phyloP scores from a whole-genome alignment of 2,888 invertebrate species.

The Drosophila leonis region DNA sequence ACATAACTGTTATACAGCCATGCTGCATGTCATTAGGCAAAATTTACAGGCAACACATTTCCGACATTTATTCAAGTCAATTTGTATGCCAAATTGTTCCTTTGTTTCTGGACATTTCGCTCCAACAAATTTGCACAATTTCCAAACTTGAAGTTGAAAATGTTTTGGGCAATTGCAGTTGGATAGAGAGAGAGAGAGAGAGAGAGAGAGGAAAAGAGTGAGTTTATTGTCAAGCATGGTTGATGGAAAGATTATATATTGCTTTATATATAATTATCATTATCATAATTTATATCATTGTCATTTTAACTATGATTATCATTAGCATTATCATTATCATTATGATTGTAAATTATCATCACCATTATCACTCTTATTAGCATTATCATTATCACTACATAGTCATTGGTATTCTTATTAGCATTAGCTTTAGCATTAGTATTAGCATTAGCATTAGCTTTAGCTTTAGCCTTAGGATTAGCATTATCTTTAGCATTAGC shows the following conservation, averaged over 20 bases:
- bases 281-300: too few relatives aligned
- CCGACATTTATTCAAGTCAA: neutral
- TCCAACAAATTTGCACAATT: slow-evolving; percentile 1
- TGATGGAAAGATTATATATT: neutral
- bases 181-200: neutral
- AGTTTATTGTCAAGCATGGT: neutral
- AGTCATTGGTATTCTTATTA: too few relatives aligned
- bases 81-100: slow-evolving; percentile 6
- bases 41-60: slow-evolving; percentile 8
- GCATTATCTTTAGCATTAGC: neutral
- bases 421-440: too few relatives aligned
- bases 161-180: neutral
- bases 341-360: too few relatives aligned
- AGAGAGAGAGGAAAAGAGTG: neutral
- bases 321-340: too few relatives aligned
- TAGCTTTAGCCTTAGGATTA: neutral
- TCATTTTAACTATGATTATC: too few relatives aligned
- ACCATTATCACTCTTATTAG: too few relatives aligned
- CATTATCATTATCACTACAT: too few relatives aligned
- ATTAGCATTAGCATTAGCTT: neutral
- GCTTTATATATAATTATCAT: neutral
- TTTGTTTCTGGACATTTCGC: slow-evolving; percentile 4
- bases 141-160: neutral
- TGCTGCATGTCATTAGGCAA: slow-evolving; percentile 7
- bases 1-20: slow-evolving; percentile 23